Percentiles rank a stretch among this genome's conserved stretches.
These are phyloP conservation scores for Cathartes aura DNA, from an alignment of 2,113 vertebrate species.

Conservation along the genomic window DNA sequence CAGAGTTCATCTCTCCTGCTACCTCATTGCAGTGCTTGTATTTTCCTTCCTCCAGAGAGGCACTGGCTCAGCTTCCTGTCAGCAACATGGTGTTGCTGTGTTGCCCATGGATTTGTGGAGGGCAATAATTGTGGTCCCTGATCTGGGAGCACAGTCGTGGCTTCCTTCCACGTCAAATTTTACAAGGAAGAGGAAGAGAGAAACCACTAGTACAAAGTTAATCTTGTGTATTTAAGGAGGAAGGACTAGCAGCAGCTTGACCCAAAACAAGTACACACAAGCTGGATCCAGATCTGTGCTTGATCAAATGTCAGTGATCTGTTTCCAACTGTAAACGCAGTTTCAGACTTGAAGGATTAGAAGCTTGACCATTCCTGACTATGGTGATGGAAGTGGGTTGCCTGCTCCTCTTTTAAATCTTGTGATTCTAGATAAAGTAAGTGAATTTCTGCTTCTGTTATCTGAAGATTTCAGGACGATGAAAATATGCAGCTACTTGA, in stretches of 20 bases:
- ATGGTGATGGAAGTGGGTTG: accelerated
- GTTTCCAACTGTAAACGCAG: neutral
- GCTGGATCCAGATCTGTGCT: neutral
- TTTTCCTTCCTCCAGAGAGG: neutral
- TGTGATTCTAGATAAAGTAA: neutral
- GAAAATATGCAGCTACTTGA: neutral
- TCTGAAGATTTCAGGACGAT: neutral
- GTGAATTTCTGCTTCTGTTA: neutral
- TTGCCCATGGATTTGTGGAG: neutral
- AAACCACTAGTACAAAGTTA: neutral
- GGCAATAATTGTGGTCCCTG: neutral
- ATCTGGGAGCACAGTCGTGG: neutral
- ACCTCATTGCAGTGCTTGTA: accelerated
- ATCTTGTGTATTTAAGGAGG: neutral
- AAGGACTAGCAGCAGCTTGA: neutral
- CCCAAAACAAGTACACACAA: neutral
- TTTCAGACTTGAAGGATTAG: neutral
- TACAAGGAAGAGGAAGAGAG: neutral
- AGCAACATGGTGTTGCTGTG: neutral
- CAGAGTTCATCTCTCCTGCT: neutral
- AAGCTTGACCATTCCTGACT: neutral
- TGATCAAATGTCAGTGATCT: neutral
- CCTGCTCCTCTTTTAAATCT: neutral
- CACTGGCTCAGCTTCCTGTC: neutral
- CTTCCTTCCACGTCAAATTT: neutral